Percentiles rank a stretch among this genome's conserved stretches.
Conservation (phyloP, 2,113 vertebrate genomes). For the Onychostruthus taczanowskii region DNA sequence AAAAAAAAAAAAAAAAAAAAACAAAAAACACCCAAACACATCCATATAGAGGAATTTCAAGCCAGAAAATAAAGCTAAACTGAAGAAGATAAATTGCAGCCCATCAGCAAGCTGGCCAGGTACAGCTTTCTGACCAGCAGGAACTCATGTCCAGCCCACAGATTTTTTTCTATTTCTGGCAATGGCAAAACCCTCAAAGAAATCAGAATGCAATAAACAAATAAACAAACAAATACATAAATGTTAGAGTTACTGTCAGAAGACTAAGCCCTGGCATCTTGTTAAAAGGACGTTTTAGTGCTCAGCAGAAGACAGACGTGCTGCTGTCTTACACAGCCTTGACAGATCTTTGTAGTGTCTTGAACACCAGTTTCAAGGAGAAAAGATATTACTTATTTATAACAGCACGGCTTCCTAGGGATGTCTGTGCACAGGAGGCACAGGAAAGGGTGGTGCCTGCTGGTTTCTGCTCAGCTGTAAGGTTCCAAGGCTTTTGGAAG, state of each 20-base stretch:
- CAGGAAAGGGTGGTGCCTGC: not conserved
- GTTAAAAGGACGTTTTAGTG: not conserved
- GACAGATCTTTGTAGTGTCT: not conserved
- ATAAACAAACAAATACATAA: not conserved
- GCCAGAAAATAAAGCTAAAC: constrained; percentile 45
- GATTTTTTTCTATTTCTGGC: not conserved
- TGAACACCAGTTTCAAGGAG: not conserved
- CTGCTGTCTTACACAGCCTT: not conserved
- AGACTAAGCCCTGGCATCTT: not conserved
- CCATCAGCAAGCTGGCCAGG: constrained; percentile 10
- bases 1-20: no score
- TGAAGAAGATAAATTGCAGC: constrained; percentile 50
- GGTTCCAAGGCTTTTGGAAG: not conserved
- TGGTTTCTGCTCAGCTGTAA: not conserved
- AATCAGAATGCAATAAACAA: not conserved
- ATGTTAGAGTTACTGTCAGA: not conserved
- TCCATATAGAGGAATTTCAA: constrained; percentile 20
- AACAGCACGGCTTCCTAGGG: not conserved
- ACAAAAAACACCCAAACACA: not conserved
- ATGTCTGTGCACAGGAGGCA: not conserved
- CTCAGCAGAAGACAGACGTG: not conserved
- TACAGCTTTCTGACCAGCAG: not conserved
- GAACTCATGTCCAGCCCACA: not conserved
- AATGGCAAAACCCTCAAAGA: not conserved
- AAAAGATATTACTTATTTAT: not conserved